These are phyloP conservation scores for Sternarchorhynchus goeldii DNA, from an alignment of 2,797 vertebrate genomes.

Conservation along the genomic window DNA sequence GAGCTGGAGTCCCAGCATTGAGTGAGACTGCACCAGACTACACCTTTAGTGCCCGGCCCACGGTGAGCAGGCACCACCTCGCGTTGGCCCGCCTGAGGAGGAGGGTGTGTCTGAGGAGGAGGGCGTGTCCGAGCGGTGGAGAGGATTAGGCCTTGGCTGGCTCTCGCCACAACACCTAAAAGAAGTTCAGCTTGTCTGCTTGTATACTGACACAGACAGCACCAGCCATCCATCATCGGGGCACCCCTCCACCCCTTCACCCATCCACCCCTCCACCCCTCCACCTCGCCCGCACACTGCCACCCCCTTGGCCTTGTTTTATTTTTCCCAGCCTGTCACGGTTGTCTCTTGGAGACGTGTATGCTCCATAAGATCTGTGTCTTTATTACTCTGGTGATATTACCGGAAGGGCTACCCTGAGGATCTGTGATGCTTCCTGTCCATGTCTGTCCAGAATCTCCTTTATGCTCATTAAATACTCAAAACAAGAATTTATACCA, in stretches of 20 bases:
- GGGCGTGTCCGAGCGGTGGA: conserved; percentile 38
- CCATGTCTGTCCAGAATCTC: conserved; percentile 15
- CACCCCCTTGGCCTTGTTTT: conserved; percentile 38
- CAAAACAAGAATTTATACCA: conserved; percentile 14
- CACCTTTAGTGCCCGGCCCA: conserved; percentile 14
- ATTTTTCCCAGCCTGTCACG: conserved; percentile 27
- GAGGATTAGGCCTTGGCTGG: conserved; percentile 52
- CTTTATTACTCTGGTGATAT: conserved; percentile 50
- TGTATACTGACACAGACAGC: conserved; percentile 49
- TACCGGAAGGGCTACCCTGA: conserved; percentile 25
- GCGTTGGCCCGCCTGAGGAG: conserved; percentile 37
- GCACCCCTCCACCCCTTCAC: conserved; percentile 31
- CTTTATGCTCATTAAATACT: conserved; percentile 30
- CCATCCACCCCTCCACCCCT: conserved; percentile 35
- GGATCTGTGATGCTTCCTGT: conserved; percentile 27
- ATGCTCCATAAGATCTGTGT: conserved; percentile 42
- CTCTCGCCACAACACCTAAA: conserved; percentile 49
- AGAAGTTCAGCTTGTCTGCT: conserved; percentile 35
- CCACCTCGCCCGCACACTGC: conserved; percentile 24
- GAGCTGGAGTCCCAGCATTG: conserved; percentile 1
- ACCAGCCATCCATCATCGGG: conserved; percentile 44
- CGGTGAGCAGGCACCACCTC: conserved; percentile 13
- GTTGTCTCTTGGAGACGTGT: conserved; percentile 36
- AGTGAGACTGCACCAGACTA: conserved; percentile 67
- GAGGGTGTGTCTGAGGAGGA: conserved; percentile 23